Evolutionary conservation across 2,888 invertebrate species (phyloP).

Genomic region (Metallyticus violacea): DNA sequence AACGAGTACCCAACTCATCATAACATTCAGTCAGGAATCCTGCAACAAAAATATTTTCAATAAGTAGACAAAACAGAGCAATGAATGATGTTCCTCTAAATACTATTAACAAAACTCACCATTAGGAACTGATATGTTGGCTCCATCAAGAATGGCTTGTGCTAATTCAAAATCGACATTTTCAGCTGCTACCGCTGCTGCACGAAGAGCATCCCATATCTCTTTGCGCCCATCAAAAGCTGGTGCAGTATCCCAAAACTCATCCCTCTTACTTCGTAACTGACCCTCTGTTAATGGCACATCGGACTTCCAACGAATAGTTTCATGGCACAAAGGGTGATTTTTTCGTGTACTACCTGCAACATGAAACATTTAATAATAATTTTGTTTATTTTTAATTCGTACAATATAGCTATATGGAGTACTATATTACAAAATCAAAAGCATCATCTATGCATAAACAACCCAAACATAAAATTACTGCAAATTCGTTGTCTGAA

Average conservation of each 20-base stretch:
- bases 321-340: slow-evolving; percentile 91
- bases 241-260: slow-evolving; percentile 98
- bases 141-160: slow-evolving; percentile 94
- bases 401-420: no score
- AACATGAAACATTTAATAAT: neutral
- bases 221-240: slow-evolving; percentile 96
- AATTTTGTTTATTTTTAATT: no score
- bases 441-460: no score
- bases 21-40: slow-evolving; percentile 92
- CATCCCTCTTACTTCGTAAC: slow-evolving; percentile 89
- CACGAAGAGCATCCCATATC: slow-evolving; percentile 95
- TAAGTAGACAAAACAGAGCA: neutral
- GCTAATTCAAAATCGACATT: slow-evolving; percentile 89
- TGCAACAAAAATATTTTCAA: slow-evolving; percentile 37
- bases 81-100: neutral
- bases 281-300: slow-evolving; percentile 94
- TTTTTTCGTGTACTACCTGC: slow-evolving; percentile 66
- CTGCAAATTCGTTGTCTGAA: neutral
- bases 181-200: slow-evolving; percentile 90
- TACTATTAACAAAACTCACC: slow-evolving; percentile 55
- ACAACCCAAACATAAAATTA: neutral
- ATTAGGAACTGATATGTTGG: slow-evolving; percentile 92
- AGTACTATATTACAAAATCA: no score
- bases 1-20: slow-evolving; percentile 93
- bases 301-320: slow-evolving; percentile 96